These are phyloP conservation scores for Phaonia tiefii DNA, from an alignment of 2,888 invertebrate genomes.

Conservation along the genomic window DNA sequence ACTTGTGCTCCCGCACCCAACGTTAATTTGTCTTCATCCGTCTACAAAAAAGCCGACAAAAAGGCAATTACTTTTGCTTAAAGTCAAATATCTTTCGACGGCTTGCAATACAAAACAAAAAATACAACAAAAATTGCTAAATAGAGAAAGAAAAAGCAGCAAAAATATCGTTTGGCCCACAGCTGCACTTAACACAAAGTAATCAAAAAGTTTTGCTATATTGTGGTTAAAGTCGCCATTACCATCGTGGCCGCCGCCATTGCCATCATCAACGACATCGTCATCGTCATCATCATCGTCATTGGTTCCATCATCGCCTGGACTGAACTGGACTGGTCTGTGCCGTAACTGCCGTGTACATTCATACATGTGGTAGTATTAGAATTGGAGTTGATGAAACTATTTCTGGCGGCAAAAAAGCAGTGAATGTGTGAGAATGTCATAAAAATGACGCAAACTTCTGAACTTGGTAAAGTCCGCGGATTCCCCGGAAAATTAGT, in stretches of 20 bases:
- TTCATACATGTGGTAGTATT: neutral
- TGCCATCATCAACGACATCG: slow-evolving; percentile 39
- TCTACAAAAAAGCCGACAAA: neutral
- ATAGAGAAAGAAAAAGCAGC: slow-evolving; percentile 4
- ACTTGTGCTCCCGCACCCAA: neutral
- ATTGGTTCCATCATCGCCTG: slow-evolving; percentile 23
- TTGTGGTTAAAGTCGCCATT: slow-evolving; percentile 72
- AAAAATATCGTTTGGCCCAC: slow-evolving; percentile 66
- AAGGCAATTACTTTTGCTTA: slow-evolving; percentile 60
- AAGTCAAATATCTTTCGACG: slow-evolving; percentile 35
- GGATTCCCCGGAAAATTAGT: slow-evolving; percentile 35
- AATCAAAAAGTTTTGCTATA: slow-evolving; percentile 77
- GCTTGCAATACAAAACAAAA: slow-evolving; percentile 6
- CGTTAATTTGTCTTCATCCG: neutral
- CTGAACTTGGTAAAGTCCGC: neutral
- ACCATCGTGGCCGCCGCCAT: neutral
- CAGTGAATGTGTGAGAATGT: slow-evolving; percentile 62
- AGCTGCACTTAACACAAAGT: slow-evolving; percentile 76
- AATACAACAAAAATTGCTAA: slow-evolving; percentile 29
- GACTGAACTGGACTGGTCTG: no score
- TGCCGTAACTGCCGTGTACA: neutral
- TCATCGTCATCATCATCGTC: neutral
- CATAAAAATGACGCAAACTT: slow-evolving; percentile 62
- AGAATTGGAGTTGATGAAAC: slow-evolving; percentile 50
- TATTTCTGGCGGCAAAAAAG: slow-evolving; percentile 52